A percentile compares a stretch with the other conserved stretches of the same genome.
phyloP scores from a whole-genome alignment of 2,113 vertebrate species.

The Callorhinus ursinus region DNA sequence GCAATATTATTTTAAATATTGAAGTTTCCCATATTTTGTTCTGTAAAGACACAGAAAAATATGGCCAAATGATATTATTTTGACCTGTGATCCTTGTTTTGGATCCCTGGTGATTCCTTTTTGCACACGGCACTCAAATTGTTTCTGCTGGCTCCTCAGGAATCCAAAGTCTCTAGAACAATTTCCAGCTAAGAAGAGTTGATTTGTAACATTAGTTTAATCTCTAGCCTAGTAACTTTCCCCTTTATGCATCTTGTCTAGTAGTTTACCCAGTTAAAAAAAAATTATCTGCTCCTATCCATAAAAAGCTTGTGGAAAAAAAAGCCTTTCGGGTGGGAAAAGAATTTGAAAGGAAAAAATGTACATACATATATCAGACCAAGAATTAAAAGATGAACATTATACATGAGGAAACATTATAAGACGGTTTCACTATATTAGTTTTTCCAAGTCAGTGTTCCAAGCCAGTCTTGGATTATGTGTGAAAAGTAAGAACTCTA shows the following conservation, averaged over 20 bases:
- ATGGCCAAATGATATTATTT: background rate
- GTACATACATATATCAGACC: constrained; percentile 60
- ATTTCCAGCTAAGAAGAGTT: background rate
- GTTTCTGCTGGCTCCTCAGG: background rate
- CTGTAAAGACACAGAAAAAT: background rate
- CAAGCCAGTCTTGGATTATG: constrained; percentile 76
- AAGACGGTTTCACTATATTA: constrained; percentile 60
- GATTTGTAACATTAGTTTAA: background rate
- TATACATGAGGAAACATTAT: constrained; percentile 68
- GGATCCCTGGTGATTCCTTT: background rate
- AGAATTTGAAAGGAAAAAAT: constrained; percentile 68
- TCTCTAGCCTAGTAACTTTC: background rate
- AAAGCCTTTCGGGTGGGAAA: constrained; percentile 53
- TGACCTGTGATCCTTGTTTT: background rate
- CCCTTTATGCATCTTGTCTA: background rate
- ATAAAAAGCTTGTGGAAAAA: constrained; percentile 15
- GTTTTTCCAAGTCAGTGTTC: constrained; percentile 73
- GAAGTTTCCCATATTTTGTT: background rate
- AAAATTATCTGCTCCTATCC: background rate
- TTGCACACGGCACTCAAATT: background rate
- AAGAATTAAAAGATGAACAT: constrained; percentile 74
- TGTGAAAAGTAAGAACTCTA: constrained; percentile 78
- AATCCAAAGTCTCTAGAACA: background rate
- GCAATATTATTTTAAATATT: background rate
- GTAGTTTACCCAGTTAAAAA: background rate